These are phyloP conservation scores for Mesorhabditis sp. DNA, from an alignment of 2,888 invertebrate species.

Conservation along the genomic window DNA sequence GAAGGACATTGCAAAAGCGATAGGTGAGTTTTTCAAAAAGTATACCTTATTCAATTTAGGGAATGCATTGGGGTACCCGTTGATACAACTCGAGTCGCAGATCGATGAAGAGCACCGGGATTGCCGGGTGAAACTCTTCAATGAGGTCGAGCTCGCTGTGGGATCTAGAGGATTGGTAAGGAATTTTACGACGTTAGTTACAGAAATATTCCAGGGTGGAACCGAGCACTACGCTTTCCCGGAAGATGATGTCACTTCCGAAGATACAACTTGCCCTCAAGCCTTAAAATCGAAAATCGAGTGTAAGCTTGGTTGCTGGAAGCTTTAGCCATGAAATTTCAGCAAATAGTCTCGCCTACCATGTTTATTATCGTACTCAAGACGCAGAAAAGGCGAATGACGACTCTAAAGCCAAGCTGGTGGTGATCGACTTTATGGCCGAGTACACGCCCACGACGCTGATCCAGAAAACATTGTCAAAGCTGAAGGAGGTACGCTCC, in stretches of 20 bases:
- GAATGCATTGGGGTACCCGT: slow-evolving; percentile 35
- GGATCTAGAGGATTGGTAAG: not conserved
- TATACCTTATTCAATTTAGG: slow-evolving; percentile 13
- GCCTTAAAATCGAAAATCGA: slow-evolving; percentile 26
- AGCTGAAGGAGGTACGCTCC: slow-evolving; percentile 6
- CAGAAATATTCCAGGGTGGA: slow-evolving; percentile 23
- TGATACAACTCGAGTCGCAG: slow-evolving; percentile 38
- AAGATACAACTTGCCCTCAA: slow-evolving; percentile 13
- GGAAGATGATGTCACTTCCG: slow-evolving; percentile 37
- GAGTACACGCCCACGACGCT: slow-evolving; percentile 18
- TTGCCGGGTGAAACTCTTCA: slow-evolving; percentile 24
- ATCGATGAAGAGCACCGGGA: slow-evolving; percentile 42
- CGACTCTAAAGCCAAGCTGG: slow-evolving; percentile 9
- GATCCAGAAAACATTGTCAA: slow-evolving; percentile 9
- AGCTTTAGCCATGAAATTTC: slow-evolving; percentile 8
- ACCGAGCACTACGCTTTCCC: slow-evolving; percentile 52
- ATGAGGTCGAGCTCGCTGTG: not conserved
- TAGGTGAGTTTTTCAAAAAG: slow-evolving; percentile 22
- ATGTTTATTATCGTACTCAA: slow-evolving; percentile 26
- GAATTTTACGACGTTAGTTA: not conserved
- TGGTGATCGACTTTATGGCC: slow-evolving; percentile 19
- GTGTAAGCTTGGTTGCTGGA: slow-evolving; percentile 11
- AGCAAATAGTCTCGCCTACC: slow-evolving; percentile 24
- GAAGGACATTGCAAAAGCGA: slow-evolving; percentile 37
- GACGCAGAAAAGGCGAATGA: slow-evolving; percentile 15